These are phyloP conservation scores for Nothobranchius kuhntae DNA, from an alignment of 2,113 vertebrate species.

Conservation along the genomic window DNA sequence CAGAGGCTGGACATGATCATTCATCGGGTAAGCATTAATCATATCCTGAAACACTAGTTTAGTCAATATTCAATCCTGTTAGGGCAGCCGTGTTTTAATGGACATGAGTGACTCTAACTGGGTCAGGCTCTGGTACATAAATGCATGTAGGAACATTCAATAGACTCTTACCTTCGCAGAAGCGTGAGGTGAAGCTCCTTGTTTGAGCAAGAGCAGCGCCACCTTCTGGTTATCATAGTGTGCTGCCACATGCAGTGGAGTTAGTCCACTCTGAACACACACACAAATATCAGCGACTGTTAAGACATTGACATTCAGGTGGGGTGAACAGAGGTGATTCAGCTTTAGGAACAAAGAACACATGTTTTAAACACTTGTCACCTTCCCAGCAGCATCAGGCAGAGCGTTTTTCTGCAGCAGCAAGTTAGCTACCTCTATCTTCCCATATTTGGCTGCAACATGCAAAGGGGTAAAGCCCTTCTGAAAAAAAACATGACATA, in stretches of 20 bases:
- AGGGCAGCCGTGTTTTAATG: slow-evolving; percentile 19
- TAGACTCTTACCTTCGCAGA: slow-evolving; percentile 90
- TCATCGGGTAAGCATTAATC: background rate
- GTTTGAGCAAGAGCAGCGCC: slow-evolving; percentile 95
- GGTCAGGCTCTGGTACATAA: slow-evolving; percentile 52
- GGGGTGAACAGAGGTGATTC: background rate
- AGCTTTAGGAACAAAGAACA: too few relatives aligned
- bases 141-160: slow-evolving; percentile 15
- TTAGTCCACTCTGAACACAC: slow-evolving; percentile 93
- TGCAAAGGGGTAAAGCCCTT: slow-evolving; percentile 98
- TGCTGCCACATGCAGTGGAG: slow-evolving; percentile 98
- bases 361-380: slow-evolving; percentile 49
- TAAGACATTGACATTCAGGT: slow-evolving; percentile 20
- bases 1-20: background rate
- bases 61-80: background rate
- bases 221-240: slow-evolving; percentile 99
- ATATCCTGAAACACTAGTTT: background rate
- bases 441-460: slow-evolving; percentile 96
- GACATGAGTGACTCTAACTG: slow-evolving; percentile 50
- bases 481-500: slow-evolving; percentile 70
- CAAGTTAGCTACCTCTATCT: slow-evolving; percentile 94
- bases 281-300: slow-evolving; percentile 28
- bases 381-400: slow-evolving; percentile 95
- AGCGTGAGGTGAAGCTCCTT: slow-evolving; percentile 95
- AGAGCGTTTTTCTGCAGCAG: slow-evolving; percentile 92